Base-by-base conservation (phyloP, 2,113 vertebrate species). In the Thomomys bottae region DNA sequence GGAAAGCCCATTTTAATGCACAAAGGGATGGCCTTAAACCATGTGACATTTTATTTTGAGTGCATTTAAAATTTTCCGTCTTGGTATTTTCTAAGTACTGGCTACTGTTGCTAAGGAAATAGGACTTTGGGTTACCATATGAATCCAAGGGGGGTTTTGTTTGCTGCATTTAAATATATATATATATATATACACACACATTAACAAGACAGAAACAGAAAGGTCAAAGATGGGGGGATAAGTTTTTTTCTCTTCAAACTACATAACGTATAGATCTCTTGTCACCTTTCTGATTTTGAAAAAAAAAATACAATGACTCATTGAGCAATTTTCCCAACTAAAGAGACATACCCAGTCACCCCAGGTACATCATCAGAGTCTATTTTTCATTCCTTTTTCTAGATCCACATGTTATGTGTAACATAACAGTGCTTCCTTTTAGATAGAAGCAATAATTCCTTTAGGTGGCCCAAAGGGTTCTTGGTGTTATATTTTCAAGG, bases 81-180 rank as follows among this genome's bases (percentile, higher is more conserved):
- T 92, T 84, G 90, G 70, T 92, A 89, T 84, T 95, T 90, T 84
- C 42, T 87, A 76, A 84, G 26, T 45, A 81, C 73, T 94, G 49
- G 67, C 93, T 95, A 88, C 89, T 9, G 90, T 94, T 96, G 92
- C 95, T 87, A 96, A 95, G 95, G 96, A 93, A 96, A 96, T 96
- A 66, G 30, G 83, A 85, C 89, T 92, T 89, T 78, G 81, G 77
- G 87, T 96, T 86, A 89, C 77, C 70, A 40, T 40, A 90, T 30
- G 36, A 72, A 95, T 90, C 80, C 70, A 76, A 90, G 84, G 72
- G 80, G 86, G 64, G 63, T 45, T 92, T 90, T 89, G 70, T 89
- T 94, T 84, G 68, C 71, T 90, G 45, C 45, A 17, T 54, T 95
- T 81, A 45, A 12, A 54, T 54, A 54, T 54, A 17, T 54, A 17